These are phyloP conservation scores for Mythimna lalbum DNA, from an alignment of 2,888 invertebrate species.

Conservation along the genomic window DNA sequence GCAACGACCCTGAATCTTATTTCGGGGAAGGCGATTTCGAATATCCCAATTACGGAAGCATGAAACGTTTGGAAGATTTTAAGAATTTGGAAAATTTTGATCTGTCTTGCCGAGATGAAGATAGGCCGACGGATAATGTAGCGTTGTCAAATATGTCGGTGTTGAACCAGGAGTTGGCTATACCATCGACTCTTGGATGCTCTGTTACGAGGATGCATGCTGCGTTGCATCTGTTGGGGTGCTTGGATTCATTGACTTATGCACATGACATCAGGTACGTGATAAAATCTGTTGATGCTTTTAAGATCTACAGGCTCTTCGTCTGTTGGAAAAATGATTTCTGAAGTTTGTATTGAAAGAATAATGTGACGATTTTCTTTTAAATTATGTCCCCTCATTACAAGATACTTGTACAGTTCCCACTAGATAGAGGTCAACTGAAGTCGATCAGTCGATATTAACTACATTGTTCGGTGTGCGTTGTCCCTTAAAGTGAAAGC, in stretches of 20 bases:
- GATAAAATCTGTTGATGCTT: neutral
- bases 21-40: conserved; percentile 76
- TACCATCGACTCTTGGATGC: conserved; percentile 93
- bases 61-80: conserved; percentile 85
- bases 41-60: conserved; percentile 84
- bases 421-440: neutral
- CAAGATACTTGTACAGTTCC: neutral
- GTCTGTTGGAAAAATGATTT: neutral
- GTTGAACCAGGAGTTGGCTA: conserved; percentile 95
- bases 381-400: neutral
- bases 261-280: conserved; percentile 93
- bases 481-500: neutral
- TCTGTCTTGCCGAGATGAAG: conserved; percentile 75
- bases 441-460: neutral
- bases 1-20: conserved; percentile 75
- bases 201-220: conserved; percentile 96
- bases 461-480: neutral
- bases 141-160: conserved; percentile 91
- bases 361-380: neutral
- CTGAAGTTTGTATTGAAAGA: neutral
- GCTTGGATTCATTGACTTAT: conserved; percentile 96
- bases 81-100: conserved; percentile 82
- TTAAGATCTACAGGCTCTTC: neutral
- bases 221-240: conserved; percentile 97
- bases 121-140: conserved; percentile 74